These are phyloP conservation scores for Cryptocephalus moraei DNA, from an alignment of 2,888 invertebrate species.

Conservation along the genomic window DNA sequence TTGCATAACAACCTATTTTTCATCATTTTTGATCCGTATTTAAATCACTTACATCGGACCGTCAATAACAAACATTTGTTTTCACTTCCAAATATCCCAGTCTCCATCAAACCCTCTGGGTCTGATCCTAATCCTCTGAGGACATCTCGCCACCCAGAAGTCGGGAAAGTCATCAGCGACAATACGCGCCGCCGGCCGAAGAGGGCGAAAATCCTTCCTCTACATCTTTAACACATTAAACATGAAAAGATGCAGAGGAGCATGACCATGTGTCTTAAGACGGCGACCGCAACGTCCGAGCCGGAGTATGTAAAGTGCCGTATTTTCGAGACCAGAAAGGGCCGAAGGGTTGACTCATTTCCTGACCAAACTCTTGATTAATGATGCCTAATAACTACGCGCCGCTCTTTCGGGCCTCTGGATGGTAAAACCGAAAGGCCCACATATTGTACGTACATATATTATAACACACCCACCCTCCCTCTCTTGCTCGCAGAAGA, in stretches of 20 bases:
- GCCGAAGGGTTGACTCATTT: constrained; percentile 42
- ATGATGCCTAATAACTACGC: constrained; percentile 38
- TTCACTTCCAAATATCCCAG: too few species aligned
- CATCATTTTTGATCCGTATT: too few species aligned
- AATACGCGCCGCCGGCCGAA: constrained; percentile 12
- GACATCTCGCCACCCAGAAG: constrained; percentile 22
- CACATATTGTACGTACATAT: too few species aligned
- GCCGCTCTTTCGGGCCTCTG: neutral
- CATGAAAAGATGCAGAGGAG: constrained; percentile 24
- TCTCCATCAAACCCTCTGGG: too few species aligned
- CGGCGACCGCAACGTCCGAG: constrained; percentile 27
- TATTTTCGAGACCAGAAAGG: constrained; percentile 26
- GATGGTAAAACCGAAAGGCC: too few species aligned
- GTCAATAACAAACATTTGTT: too few species aligned
- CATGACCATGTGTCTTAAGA: constrained; percentile 30
- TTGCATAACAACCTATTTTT: too few species aligned
- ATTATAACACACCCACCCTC: too few species aligned
- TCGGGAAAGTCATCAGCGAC: constrained; percentile 14
- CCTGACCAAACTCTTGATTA: constrained; percentile 40
- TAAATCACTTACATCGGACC: too few species aligned
- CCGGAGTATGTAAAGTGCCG: constrained; percentile 30
- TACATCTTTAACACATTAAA: constrained; percentile 27
- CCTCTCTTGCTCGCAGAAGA: too few species aligned
- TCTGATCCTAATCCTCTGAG: neutral
- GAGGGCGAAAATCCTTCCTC: constrained; percentile 8